Evolutionary conservation across 1,140 invertebrate species (phyloP).

Genomic region (Hyphantria cunea): DNA sequence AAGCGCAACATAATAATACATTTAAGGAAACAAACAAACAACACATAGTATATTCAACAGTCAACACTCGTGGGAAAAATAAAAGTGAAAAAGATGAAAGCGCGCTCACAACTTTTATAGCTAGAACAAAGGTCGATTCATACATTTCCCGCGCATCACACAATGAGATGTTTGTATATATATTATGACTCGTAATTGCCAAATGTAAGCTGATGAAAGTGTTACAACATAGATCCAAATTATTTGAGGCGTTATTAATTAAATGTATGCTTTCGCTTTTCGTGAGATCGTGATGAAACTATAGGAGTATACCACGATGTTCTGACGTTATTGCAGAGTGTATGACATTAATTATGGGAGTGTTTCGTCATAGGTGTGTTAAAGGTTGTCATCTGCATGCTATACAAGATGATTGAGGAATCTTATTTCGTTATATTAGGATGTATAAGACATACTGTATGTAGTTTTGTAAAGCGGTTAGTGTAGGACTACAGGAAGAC

Average conservation of each 20-base stretch:
- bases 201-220: slow-evolving; percentile 52
- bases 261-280: slow-evolving; percentile 56
- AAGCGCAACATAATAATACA: background rate
- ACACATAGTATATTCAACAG: slow-evolving; percentile 32
- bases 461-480: too few relatives aligned
- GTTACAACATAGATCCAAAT: slow-evolving; percentile 53
- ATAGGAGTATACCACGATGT: slow-evolving; percentile 16
- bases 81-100: slow-evolving; percentile 69
- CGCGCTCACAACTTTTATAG: slow-evolving; percentile 44
- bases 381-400: slow-evolving; percentile 2
- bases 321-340: background rate
- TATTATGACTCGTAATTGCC: slow-evolving; percentile 54
- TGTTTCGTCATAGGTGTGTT: slow-evolving; percentile 22
- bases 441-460: too few relatives aligned
- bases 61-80: slow-evolving; percentile 45
- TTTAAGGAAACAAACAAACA: slow-evolving; percentile 26
- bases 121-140: slow-evolving; percentile 45
- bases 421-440: background rate
- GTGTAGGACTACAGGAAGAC: too few relatives aligned
- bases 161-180: slow-evolving; percentile 57
- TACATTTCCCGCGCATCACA: slow-evolving; percentile 54
- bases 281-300: slow-evolving; percentile 36
- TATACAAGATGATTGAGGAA: too few relatives aligned
- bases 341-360: slow-evolving; percentile 22
- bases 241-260: slow-evolving; percentile 57